Conservation (phyloP, 2,113 vertebrate genomes). For the Pseudorasbora parva region DNA sequence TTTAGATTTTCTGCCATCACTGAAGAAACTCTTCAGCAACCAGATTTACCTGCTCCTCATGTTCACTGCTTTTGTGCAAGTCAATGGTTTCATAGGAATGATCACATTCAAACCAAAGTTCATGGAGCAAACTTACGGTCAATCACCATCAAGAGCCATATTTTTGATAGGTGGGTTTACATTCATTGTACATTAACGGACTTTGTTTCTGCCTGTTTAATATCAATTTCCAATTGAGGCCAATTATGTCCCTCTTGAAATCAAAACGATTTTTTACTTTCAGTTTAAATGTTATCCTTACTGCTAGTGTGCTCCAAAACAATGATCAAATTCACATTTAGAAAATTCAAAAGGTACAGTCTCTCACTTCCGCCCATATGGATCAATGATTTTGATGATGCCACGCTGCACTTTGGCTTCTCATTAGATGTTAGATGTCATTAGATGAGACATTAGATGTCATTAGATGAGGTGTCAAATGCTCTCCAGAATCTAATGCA, state of each 20-base stretch:
- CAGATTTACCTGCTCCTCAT: conserved; percentile 83
- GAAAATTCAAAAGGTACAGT: no score
- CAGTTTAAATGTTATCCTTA: no score
- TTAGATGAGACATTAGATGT: no score
- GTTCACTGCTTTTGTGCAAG: conserved; percentile 80
- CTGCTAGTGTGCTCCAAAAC: no score
- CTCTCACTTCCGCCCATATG: no score
- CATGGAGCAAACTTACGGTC: conserved; percentile 90
- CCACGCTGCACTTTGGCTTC: no score
- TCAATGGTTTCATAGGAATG: conserved; percentile 93
- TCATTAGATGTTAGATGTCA: no score
- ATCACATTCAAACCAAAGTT: conserved; percentile 96
- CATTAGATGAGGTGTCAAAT: no score
- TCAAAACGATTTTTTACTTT: no score
- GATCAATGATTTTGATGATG: no score
- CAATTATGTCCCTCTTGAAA: background rate
- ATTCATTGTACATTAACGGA: background rate
- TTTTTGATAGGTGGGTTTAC: conserved; percentile 87
- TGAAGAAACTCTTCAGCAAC: conserved; percentile 86
- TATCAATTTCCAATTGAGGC: background rate
- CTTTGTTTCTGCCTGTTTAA: background rate
- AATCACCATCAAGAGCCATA: conserved; percentile 88
- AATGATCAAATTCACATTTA: no score
- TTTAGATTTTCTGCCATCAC: conserved; percentile 88
- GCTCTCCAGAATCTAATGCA: no score